phyloP scores from a whole-genome alignment of 2,797 vertebrate species.

The Triplophysa bombifrons region DNA sequence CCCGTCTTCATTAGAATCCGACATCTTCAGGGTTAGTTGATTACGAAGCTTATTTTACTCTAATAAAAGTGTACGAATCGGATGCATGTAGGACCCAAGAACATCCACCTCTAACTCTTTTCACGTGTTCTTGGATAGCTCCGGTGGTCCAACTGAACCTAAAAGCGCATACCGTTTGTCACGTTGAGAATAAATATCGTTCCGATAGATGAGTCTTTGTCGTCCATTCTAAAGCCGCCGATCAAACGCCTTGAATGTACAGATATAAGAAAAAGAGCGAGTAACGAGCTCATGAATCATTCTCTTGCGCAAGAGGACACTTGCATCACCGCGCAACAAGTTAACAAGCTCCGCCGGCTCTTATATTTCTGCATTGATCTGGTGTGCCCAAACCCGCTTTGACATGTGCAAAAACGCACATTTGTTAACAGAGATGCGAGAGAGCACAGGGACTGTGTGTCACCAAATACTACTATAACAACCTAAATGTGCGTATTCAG shows the following conservation, averaged over 20 bases:
- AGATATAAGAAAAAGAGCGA: constrained; percentile 33
- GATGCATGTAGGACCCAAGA: background rate
- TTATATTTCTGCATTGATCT: constrained; percentile 3
- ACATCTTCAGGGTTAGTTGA: constrained; percentile 60
- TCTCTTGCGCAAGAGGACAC: constrained; percentile 21
- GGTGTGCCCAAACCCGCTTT: background rate
- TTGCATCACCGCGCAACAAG: constrained; percentile 73
- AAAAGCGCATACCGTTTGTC: constrained; percentile 49
- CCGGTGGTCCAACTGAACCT: constrained; percentile 50
- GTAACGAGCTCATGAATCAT: constrained; percentile 6
- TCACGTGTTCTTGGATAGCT: constrained; percentile 43
- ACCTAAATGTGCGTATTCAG: background rate
- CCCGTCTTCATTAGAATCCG: constrained; percentile 75
- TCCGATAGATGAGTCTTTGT: constrained; percentile 11
- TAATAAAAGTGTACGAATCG: background rate
- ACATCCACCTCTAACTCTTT: constrained; percentile 24
- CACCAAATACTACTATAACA: constrained; percentile 7
- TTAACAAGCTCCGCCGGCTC: constrained; percentile 50
- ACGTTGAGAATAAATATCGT: constrained; percentile 36
- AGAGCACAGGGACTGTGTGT: constrained; percentile 3
- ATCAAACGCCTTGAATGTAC: constrained; percentile 52
- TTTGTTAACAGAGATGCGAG: constrained; percentile 13
- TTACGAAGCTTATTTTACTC: background rate
- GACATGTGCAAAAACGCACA: constrained; percentile 21
- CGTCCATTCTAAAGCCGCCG: constrained; percentile 30